Evolutionary conservation across 2,797 vertebrate genomes (phyloP).

Genomic region (Carapus acus): DNA sequence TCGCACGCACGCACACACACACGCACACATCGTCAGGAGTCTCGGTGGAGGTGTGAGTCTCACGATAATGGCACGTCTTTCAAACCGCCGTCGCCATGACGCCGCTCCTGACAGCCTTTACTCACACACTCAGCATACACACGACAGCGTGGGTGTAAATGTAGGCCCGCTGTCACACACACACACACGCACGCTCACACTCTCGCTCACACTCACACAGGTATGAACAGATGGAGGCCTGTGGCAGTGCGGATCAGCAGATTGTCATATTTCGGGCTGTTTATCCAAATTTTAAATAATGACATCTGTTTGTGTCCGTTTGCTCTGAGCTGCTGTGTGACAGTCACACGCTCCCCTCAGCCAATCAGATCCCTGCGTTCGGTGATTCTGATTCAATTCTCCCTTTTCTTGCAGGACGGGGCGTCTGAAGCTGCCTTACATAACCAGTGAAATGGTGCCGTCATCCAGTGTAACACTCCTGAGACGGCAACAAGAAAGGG

Average conservation of each 20-base stretch:
- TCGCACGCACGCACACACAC: slow-evolving; percentile 14
- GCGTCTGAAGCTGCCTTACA: background rate
- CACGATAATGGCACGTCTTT: slow-evolving; percentile 55
- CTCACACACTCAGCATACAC: slow-evolving; percentile 12
- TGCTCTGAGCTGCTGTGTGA: too few species aligned
- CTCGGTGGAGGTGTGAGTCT: slow-evolving; percentile 45
- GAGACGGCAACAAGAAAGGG: too few species aligned
- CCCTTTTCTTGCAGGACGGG: too few species aligned
- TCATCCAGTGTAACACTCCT: background rate
- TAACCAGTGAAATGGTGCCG: background rate
- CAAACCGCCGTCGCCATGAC: slow-evolving; percentile 50
- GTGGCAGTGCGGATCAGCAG: too few species aligned
- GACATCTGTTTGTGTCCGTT: too few species aligned
- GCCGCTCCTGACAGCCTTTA: slow-evolving; percentile 57
- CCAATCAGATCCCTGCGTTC: too few species aligned
- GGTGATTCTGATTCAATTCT: too few species aligned
- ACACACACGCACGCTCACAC: too few species aligned
- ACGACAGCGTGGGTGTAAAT: slow-evolving; percentile 30
- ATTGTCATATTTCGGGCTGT: too few species aligned
- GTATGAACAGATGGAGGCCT: slow-evolving; percentile 37
- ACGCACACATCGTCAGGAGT: background rate
- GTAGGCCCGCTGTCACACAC: slow-evolving; percentile 41
- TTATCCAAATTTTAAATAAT: background rate
- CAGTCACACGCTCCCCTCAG: too few species aligned
- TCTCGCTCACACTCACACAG: too few species aligned